phyloP scores from a whole-genome alignment of 2,113 vertebrate species.

The Cebus imitator region DNA sequence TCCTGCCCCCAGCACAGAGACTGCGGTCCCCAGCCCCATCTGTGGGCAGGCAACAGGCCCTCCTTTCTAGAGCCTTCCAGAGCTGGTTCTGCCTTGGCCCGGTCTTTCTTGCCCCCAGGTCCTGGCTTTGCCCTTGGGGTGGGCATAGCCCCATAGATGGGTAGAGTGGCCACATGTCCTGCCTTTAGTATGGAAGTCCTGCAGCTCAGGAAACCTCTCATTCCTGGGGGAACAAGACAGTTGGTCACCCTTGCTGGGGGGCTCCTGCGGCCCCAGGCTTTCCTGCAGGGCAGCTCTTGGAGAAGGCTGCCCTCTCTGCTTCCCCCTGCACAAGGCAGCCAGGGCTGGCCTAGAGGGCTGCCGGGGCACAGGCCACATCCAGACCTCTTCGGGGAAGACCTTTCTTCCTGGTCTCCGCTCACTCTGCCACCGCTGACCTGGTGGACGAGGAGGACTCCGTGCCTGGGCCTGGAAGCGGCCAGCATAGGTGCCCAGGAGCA shows the following conservation, averaged over 20 bases:
- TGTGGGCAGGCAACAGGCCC: background rate
- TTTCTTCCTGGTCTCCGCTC: background rate
- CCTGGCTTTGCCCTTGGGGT: background rate
- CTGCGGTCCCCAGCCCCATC: background rate
- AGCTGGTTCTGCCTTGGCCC: background rate
- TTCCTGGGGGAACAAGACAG: background rate
- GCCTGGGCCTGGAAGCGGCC: background rate
- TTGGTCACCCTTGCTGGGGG: background rate
- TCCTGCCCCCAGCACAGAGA: too few relatives aligned
- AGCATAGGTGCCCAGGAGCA: background rate
- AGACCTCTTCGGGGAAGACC: background rate
- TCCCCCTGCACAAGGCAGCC: background rate
- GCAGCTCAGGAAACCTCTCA: background rate
- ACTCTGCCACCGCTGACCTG: background rate
- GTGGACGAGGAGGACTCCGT: background rate
- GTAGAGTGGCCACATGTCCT: background rate
- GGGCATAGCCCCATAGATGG: background rate
- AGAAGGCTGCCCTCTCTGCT: background rate
- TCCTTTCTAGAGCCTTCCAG: background rate
- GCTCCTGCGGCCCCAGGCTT: background rate
- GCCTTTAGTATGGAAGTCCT: background rate
- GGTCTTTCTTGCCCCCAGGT: background rate
- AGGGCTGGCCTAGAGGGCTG: background rate
- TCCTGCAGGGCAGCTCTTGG: background rate
- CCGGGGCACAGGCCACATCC: background rate